Evolutionary conservation across 2,113 vertebrate species (phyloP), one percentile per base, ranked within the genome.

Genomic region (Thryonomys swinderianus): DNA sequence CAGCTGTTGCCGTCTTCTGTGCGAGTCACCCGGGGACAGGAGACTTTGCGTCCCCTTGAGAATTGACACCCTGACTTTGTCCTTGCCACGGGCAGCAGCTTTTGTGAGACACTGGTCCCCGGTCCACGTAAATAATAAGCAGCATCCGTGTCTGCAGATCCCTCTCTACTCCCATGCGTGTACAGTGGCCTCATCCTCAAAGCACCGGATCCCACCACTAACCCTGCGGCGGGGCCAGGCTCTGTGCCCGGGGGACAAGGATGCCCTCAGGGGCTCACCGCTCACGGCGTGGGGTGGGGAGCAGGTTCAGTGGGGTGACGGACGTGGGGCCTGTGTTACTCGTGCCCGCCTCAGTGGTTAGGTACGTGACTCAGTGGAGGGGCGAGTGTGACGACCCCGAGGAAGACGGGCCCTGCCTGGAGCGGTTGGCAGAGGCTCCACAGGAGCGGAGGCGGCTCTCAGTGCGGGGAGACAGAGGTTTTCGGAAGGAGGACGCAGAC

Each of bases 221-320:
- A 30, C 14, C 42, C 3, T 27, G 7, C n/a, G 9, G 7, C 51
- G 53, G 37, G 61, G 67, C 30, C 74, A 48, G 34, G 59, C 40
- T 96, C 76, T 37, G 25, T 17, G 21, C 71, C 25, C n/a, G 17
- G 23, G 64, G 9, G 25, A 55, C 82, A 48, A 51, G 81, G 10
- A 23, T 66, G 79, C 10, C 73, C 32, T 73, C 45, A 57, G 80
- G 32, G n/a, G n/a, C 51, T 76, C 21, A 27, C 16, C 23, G 2
- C 12, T 37, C 18, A 12, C 9, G n/a, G 37, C 48, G 37, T 27
- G 16, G 0, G 42, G 1, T 14, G 0, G 9, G 55, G 25, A 27
- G 37, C 57, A 5, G 34, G 42, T 40, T 71, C 62, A 59, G 14
- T 40, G n/a, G 55, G 13, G 3, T 53, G 61, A 79, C 17, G 64